These are phyloP conservation scores for Salvator merianae DNA, from an alignment of 2,113 vertebrate species.

Conservation along the genomic window DNA sequence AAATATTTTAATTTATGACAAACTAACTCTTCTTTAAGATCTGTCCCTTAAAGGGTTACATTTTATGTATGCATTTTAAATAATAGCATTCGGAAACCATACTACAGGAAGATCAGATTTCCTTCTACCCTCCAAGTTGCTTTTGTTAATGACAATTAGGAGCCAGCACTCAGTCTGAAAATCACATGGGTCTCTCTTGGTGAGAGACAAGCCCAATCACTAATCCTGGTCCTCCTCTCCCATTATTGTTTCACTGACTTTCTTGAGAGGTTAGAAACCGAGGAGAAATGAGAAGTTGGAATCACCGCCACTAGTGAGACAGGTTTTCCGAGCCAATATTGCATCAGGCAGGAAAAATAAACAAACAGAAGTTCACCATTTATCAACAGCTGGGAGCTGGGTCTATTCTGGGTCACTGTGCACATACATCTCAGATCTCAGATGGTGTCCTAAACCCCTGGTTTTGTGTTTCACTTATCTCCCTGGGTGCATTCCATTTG, in stretches of 20 bases:
- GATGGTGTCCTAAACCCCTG: constrained; percentile 26
- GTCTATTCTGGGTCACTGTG: constrained; percentile 47
- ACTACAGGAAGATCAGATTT: constrained; percentile 59
- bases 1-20: no score
- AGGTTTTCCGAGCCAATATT: constrained; percentile 60
- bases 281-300: constrained; percentile 48
- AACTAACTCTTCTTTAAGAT: not conserved
- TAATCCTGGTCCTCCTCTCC: constrained; percentile 60
- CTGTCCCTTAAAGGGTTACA: constrained; percentile 11
- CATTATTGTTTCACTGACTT: constrained; percentile 71
- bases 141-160: constrained; percentile 59
- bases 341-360: constrained; percentile 59
- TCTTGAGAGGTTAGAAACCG: constrained; percentile 57
- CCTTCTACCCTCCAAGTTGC: constrained; percentile 38
- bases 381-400: constrained; percentile 51
- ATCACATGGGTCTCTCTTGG: constrained; percentile 45
- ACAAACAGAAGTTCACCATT: constrained; percentile 59
- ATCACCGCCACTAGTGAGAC: constrained; percentile 61
- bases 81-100: constrained; percentile 25
- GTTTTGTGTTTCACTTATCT: not conserved
- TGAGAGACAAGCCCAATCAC: constrained; percentile 56
- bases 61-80: constrained; percentile 40
- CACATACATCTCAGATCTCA: constrained; percentile 33
- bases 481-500: not conserved
- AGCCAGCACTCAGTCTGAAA: constrained; percentile 51